Evolutionary conservation across 37 sponge, comb jelly and placozoan genomes (phyloP), one percentile per base, ranked within the genome.

Genomic region (Hormiphora californensis): DNA sequence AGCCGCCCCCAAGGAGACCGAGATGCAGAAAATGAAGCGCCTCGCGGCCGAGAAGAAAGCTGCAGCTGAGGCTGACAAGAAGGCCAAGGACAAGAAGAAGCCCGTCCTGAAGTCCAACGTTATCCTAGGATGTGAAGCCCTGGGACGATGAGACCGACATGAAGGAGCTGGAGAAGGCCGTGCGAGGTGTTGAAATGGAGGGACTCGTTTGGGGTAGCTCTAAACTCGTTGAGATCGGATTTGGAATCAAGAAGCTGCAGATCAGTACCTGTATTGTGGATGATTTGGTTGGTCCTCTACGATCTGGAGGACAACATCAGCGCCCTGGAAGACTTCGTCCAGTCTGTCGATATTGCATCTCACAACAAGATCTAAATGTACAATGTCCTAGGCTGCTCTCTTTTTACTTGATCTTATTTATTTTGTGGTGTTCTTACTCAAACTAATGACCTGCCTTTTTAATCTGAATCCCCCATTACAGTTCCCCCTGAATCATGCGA

Each of bases 161-260:
- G 31, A 35, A 49, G 7, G 88, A 67, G 30, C 67, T 88, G 54
- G 88, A 88, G 32, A 88, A 65, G 33, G 54, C 51, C 30, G 88
- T 88, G 7, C 38, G 88, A 40, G 12, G 30, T 38, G 38, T 88
- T 32, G 4, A 37, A 69, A 88, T 88, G 88, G 73, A 88, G 0
- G 88, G 88, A 19, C 55, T 88, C 8, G 17, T 39, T 8, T 88
- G 88, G 88, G 88, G 88, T 22, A 57, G 69, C 49, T 61, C 46
- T 23, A 95, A 95, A 73, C 73, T 92, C 12, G 94, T 92, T 15
- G 92, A 94, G 23, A 68, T 93, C 23, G 94, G 87, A 25, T 95
- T 92, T 88, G 96, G 96, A 1, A 95, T 95, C 86, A 93, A 92
- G 89, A 95, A 95, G 89, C 85, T 95, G 54, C 91, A 91, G 63